Percentiles rank a stretch among this genome's conserved stretches.
These are phyloP conservation scores for Scytalopus superciliaris DNA, from an alignment of 2,113 vertebrate species.

Conservation along the genomic window DNA sequence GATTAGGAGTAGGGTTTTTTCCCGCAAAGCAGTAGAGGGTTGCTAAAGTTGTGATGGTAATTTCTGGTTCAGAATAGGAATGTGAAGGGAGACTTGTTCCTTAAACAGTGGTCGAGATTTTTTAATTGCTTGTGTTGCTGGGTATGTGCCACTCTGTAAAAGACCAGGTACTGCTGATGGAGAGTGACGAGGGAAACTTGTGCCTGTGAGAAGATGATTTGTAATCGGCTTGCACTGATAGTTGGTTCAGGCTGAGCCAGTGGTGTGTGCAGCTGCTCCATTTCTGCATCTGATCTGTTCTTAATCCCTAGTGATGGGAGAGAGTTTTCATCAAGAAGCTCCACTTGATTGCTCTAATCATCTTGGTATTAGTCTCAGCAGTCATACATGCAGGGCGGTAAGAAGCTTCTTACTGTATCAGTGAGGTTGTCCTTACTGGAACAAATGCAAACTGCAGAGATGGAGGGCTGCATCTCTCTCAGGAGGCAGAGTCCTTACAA, in stretches of 20 bases:
- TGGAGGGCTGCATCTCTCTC: background rate
- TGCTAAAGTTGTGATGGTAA: background rate
- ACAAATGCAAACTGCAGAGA: background rate
- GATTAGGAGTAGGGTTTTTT: background rate
- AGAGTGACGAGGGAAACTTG: background rate
- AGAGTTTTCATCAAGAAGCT: conserved; percentile 40
- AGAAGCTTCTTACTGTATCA: background rate
- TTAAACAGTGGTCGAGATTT: background rate
- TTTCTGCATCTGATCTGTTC: conserved; percentile 26
- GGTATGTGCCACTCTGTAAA: background rate
- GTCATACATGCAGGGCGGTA: background rate
- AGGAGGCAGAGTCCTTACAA: background rate
- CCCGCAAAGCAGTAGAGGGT: background rate
- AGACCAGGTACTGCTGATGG: background rate
- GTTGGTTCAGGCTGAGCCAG: background rate
- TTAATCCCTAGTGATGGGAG: conserved; percentile 27
- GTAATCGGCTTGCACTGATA: background rate
- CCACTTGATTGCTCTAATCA: conserved; percentile 44
- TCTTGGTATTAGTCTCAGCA: background rate
- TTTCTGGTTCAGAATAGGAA: background rate
- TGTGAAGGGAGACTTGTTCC: background rate
- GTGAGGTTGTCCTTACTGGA: background rate
- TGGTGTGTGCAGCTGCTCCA: background rate
- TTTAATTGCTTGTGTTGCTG: background rate
- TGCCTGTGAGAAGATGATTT: background rate